phyloP scores from a whole-genome alignment of 1,140 invertebrate species.

The Harpegnathos saltator region DNA sequence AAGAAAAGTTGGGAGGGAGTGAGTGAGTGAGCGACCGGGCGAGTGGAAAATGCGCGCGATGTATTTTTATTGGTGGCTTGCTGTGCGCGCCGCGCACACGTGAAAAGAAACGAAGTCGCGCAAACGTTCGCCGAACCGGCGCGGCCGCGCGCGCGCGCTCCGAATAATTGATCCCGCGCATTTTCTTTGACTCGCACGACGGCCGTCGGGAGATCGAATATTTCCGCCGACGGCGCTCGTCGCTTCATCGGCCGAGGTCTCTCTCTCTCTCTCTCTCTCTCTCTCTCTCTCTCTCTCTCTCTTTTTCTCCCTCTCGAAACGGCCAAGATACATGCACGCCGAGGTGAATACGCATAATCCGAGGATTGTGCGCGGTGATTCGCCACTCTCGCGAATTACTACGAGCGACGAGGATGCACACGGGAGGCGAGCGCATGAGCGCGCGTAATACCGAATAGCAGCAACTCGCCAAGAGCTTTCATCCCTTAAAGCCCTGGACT shows the following conservation, averaged over 20 bases:
- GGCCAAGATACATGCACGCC: background rate
- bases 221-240: too few relatives aligned
- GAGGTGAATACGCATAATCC: background rate
- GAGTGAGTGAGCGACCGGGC: background rate
- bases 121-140: background rate
- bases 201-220: background rate
- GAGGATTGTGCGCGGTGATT: background rate
- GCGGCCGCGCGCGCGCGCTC: too few relatives aligned
- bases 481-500: constrained; percentile 65
- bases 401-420: constrained; percentile 59
- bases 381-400: constrained; percentile 72
- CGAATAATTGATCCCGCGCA: constrained; percentile 8
- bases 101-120: background rate
- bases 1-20: too few relatives aligned
- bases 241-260: background rate
- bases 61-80: constrained; percentile 34
- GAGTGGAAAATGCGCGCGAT: constrained; percentile 3
- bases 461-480: constrained; percentile 68
- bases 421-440: background rate
- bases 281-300: too few relatives aligned
- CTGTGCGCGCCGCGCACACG: background rate
- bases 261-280: too few relatives aligned
- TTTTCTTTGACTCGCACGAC: background rate
- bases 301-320: too few relatives aligned
- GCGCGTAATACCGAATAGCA: constrained; percentile 41